Percentiles rank a stretch among this genome's conserved stretches.
These are phyloP conservation scores for Ylistrum balloti DNA, from an alignment of 1,140 invertebrate genomes.

Conservation along the genomic window DNA sequence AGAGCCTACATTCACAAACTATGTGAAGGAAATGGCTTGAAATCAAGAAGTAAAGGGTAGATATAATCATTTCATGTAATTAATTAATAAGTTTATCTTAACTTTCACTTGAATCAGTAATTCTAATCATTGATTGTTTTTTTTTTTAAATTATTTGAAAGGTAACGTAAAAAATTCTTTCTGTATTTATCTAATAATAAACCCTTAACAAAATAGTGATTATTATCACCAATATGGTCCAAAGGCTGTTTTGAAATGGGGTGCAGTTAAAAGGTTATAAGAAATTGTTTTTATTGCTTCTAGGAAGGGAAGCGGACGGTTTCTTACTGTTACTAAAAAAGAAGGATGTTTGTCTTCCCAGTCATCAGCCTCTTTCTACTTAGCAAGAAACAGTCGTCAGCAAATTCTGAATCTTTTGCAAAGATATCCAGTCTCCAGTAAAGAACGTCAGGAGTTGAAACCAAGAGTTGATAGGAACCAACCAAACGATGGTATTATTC, in stretches of 20 bases:
- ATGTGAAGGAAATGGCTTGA: slow-evolving; percentile 86
- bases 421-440: slow-evolving; percentile 88
- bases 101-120: no score
- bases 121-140: no score
- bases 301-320: slow-evolving; percentile 88
- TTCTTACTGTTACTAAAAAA: slow-evolving; percentile 89
- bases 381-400: slow-evolving; percentile 87
- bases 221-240: no score
- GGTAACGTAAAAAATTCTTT: no score
- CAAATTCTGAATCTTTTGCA: slow-evolving; percentile 86
- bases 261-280: no score
- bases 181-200: no score
- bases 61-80: no score
- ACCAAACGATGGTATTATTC: slow-evolving; percentile 77
- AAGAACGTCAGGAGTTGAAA: slow-evolving; percentile 87
- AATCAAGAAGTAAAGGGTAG: slow-evolving; percentile 89
- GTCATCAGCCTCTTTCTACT: slow-evolving; percentile 87
- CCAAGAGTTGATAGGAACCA: slow-evolving; percentile 84
- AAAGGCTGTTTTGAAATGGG: no score
- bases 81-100: no score
- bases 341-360: slow-evolving; percentile 88
- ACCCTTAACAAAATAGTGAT: no score
- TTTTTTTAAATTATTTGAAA: no score
- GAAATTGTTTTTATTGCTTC: slow-evolving; percentile 62
- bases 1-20: slow-evolving; percentile 90